Percentiles rank a stretch among this genome's conserved stretches.
Conservation (phyloP, 2,888 invertebrate genomes). For the Pheosia gnoma region DNA sequence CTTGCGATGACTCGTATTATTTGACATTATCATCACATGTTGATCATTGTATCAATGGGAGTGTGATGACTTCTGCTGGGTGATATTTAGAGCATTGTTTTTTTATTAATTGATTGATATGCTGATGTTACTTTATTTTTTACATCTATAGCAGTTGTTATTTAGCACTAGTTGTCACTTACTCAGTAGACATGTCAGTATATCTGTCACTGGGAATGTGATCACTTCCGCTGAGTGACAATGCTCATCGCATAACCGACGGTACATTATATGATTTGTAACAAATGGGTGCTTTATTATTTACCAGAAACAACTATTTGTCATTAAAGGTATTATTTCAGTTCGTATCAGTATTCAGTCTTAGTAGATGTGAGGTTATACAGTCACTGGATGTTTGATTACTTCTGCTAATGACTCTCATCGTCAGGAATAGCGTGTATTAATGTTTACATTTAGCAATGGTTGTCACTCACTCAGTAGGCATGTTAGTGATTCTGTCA, state of each 20-base stretch:
- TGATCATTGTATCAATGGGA: neutral
- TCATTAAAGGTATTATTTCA: neutral
- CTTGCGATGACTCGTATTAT: neutral
- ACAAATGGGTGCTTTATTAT: too few relatives aligned
- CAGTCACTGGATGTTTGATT: conserved; percentile 14
- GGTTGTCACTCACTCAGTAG: conserved; percentile 11
- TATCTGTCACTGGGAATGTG: conserved; percentile 31
- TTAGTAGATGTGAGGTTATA: conserved; percentile 18
- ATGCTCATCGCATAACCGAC: neutral
- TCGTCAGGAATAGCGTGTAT: neutral
- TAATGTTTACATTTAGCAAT: neutral
- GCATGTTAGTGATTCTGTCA: conserved; percentile 27
- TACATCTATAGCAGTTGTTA: neutral
- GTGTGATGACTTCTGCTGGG: neutral
- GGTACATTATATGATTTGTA: too few relatives aligned
- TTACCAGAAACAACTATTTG: neutral
- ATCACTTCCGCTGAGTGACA: conserved; percentile 10
- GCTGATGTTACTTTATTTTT: neutral
- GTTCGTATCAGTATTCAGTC: conserved; percentile 14
- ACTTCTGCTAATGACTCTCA: neutral
- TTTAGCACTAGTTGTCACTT: conserved; percentile 14
- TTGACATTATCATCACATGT: neutral
- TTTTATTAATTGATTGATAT: too few relatives aligned
- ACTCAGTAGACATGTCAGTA: conserved; percentile 24
- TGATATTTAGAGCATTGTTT: neutral